Evolutionary conservation across 1,140 invertebrate genomes (phyloP), one percentile per base, ranked within the genome.

Genomic region (Brachionus asplanchnoidis): DNA sequence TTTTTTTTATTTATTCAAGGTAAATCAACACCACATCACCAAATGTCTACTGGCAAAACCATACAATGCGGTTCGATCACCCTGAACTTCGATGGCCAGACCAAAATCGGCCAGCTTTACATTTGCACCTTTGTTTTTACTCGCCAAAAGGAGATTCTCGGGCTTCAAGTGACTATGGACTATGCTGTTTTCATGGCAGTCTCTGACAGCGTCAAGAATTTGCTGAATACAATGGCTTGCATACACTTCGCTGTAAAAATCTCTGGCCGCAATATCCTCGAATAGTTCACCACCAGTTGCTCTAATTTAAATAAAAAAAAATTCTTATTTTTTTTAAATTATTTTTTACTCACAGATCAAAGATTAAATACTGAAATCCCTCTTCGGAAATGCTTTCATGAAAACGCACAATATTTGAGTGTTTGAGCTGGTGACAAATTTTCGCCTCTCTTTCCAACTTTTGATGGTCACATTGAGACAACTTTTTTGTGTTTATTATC

Each of bases 351-450:
- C 92, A 95, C 95, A 99, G 93, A 92, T 99, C 97, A 92, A 99
- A 99, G 70, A 99, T 97, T 89, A 99, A 93, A 91, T 99, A 99
- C 92, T 99, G 97, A 91, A 95, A 98, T 90, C 96, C 96, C 92
- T 99, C 97, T 92, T 99, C 97, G 92, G 99, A 97, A 92, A 99
- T 99, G 91, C 95, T 98, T 91, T 99, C 97, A 91, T 99, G 97
- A 89, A 99, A 93, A 91, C 97, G 94, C 88, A 99, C 94, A 88
- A 95, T 95, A 92, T 95, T 95, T 87, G 93, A 92, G 91, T 95
- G 94, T 88, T 95, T 94, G 85, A 95, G 91, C 89, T 95, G 94
- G 87, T 94, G 92, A 91, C 94, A 95, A 91, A 95, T 95, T 89
- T 94, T 92, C 26, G 94, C 94, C 90, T 95, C 94, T 88, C 94